phyloP scores from a whole-genome alignment of 2,888 invertebrate species.

The Thereva nobilitata region DNA sequence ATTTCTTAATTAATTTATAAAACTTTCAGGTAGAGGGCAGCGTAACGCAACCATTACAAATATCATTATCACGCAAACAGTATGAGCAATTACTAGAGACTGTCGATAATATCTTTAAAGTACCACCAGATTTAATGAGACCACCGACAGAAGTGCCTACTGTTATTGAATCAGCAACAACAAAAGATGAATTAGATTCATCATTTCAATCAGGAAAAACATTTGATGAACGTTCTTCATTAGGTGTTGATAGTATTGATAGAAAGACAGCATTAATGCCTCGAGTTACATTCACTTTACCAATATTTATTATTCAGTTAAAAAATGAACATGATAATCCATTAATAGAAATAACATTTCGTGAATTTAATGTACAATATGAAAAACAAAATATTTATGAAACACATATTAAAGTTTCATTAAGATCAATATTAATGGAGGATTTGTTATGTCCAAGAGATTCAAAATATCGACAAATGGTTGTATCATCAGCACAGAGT shows the following conservation, averaged over 20 bases:
- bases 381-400: slow-evolving; percentile 70
- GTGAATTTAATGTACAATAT: slow-evolving; percentile 78
- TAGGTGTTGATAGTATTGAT: slow-evolving; percentile 20
- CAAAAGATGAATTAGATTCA: slow-evolving; percentile 5
- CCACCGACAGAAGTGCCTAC: slow-evolving; percentile 49
- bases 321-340: slow-evolving; percentile 75
- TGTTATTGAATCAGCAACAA: slow-evolving; percentile 38
- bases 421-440: slow-evolving; percentile 88
- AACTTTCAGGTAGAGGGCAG: slow-evolving; percentile 68
- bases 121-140: slow-evolving; percentile 46
- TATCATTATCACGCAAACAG: slow-evolving; percentile 82
- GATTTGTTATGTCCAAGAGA: slow-evolving; percentile 79
- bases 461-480: slow-evolving; percentile 81
- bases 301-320: slow-evolving; percentile 75
- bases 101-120: slow-evolving; percentile 53
- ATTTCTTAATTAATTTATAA: slow-evolving; percentile 9
- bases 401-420: slow-evolving; percentile 76
- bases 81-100: slow-evolving; percentile 89
- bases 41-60: slow-evolving; percentile 81
- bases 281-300: slow-evolving; percentile 71
- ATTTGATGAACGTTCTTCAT: background rate
- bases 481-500: slow-evolving; percentile 65
- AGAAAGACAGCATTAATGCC: slow-evolving; percentile 44
- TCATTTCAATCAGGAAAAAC: background rate
- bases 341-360: slow-evolving; percentile 82